phyloP scores from a whole-genome alignment of 2,797 vertebrate genomes.

The Lithobates pipiens region DNA sequence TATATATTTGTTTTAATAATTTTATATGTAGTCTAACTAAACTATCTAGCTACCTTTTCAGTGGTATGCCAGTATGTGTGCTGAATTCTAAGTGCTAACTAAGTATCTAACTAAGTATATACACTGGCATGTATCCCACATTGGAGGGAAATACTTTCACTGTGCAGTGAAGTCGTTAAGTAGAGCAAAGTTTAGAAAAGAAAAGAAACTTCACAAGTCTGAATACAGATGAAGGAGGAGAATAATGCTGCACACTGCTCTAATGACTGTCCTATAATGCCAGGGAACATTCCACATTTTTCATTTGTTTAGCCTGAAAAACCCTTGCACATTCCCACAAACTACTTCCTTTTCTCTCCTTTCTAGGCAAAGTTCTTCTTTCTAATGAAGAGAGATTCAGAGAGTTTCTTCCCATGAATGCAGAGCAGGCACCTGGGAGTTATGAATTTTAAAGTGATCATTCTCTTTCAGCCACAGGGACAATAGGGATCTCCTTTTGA shows the following conservation, averaged over 20 bases:
- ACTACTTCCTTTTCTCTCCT: slow-evolving; percentile 84
- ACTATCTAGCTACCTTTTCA: too few species aligned
- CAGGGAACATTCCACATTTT: slow-evolving; percentile 81
- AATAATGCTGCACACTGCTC: slow-evolving; percentile 52
- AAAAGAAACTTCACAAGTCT: slow-evolving; percentile 50
- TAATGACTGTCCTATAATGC: slow-evolving; percentile 70
- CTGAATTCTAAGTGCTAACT: not conserved
- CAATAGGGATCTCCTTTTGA: slow-evolving; percentile 87
- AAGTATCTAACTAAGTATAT: slow-evolving; percentile 6
- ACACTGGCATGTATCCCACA: slow-evolving; percentile 12
- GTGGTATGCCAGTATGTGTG: too few species aligned
- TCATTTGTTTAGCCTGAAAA: slow-evolving; percentile 86
- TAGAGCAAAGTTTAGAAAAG: slow-evolving; percentile 48
- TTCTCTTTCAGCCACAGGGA: slow-evolving; percentile 81
- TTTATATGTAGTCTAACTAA: too few species aligned
- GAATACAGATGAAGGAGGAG: slow-evolving; percentile 61
- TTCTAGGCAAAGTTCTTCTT: slow-evolving; percentile 78
- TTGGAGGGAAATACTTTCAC: slow-evolving; percentile 39
- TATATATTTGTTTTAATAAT: too few species aligned
- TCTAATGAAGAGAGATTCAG: slow-evolving; percentile 87
- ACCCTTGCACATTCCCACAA: slow-evolving; percentile 85
- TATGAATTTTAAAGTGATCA: slow-evolving; percentile 89
- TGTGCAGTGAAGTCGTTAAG: slow-evolving; percentile 48
- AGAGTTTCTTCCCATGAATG: slow-evolving; percentile 84
- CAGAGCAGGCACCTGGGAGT: slow-evolving; percentile 81